phyloP scores from a whole-genome alignment of 1,140 invertebrate genomes.

The Brachionus manjavacas region DNA sequence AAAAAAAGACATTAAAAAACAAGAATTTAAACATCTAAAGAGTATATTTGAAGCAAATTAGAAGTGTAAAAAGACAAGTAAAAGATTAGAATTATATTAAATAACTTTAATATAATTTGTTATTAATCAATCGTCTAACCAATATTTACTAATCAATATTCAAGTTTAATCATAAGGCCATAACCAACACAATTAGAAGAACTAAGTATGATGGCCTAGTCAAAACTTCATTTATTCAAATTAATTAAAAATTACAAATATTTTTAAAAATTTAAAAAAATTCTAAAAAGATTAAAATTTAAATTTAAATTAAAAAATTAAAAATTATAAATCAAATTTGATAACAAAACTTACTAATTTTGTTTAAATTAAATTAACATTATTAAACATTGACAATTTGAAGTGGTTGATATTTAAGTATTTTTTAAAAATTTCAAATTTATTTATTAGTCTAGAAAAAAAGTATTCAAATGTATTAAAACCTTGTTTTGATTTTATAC shows the following conservation, averaged over 20 bases:
- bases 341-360: neutral
- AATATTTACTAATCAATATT: too few species aligned
- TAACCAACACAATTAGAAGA: neutral
- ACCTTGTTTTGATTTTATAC: neutral
- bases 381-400: neutral
- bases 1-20: too few species aligned
- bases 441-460: neutral
- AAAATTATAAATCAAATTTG: neutral
- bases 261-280: too few species aligned
- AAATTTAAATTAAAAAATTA: too few species aligned
- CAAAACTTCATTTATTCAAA: neutral
- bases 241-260: neutral
- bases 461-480: neutral
- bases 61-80: too few species aligned
- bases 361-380: neutral
- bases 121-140: too few species aligned
- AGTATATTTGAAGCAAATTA: too few species aligned
- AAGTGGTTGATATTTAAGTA: neutral
- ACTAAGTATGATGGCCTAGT: neutral
- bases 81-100: too few species aligned
- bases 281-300: too few species aligned
- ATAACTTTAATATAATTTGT: too few species aligned
- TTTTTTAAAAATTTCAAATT: neutral
- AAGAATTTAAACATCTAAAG: too few species aligned
- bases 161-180: too few species aligned